Evolutionary conservation across 1,140 invertebrate species (phyloP).

Genomic region (Leptinotarsa lineolata): DNA sequence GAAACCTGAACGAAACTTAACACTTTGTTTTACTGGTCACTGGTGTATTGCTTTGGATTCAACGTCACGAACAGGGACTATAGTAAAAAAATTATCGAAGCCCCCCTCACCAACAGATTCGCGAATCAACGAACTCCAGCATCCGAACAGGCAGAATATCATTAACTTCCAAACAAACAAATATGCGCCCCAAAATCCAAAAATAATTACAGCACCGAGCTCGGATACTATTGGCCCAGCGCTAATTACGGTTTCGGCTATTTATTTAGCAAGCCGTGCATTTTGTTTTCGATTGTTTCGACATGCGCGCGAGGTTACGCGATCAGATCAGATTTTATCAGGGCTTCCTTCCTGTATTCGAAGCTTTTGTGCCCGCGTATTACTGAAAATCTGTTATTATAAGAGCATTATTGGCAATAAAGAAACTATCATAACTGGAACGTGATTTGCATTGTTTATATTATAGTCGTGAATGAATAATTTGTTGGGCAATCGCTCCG

Average conservation of each 20-base stretch:
- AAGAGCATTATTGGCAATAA: constrained; percentile 47
- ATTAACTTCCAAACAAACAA: constrained; percentile 6
- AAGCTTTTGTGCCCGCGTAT: constrained; percentile 34
- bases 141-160: neutral
- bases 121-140: too few relatives aligned
- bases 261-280: constrained; percentile 39
- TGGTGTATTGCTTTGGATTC: too few relatives aligned
- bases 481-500: constrained; percentile 31
- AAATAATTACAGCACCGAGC: constrained; percentile 12
- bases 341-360: constrained; percentile 46
- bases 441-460: constrained; percentile 41
- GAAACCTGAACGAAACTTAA: too few relatives aligned
- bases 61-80: too few relatives aligned
- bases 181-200: neutral
- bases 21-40: too few relatives aligned
- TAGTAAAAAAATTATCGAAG: too few relatives aligned
- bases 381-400: constrained; percentile 45
- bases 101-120: too few relatives aligned
- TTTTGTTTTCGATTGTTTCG: constrained; percentile 47
- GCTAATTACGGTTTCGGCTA: constrained; percentile 17
- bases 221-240: neutral
- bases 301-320: constrained; percentile 37
- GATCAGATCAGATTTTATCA: constrained; percentile 46
- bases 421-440: constrained; percentile 36
- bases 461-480: constrained; percentile 32